A percentile compares a stretch with the other conserved stretches of the same genome.
phyloP scores from a whole-genome alignment of 2,797 vertebrate genomes.

The Sebastes diaconus region DNA sequence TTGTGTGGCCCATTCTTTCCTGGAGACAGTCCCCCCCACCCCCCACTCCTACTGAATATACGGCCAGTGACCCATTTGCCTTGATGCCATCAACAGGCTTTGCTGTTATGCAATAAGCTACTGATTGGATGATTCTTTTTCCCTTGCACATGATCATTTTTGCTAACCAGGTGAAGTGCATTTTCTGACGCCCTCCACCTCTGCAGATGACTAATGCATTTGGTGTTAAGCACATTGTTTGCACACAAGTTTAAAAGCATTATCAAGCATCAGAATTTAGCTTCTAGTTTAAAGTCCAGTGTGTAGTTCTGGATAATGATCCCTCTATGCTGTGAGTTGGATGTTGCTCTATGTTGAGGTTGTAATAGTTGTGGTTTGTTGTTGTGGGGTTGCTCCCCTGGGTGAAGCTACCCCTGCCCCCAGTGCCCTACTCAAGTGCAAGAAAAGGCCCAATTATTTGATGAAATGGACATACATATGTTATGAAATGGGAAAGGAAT shows the following conservation, averaged over 20 bases:
- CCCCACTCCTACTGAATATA: constrained; percentile 35
- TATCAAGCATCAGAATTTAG: constrained; percentile 1
- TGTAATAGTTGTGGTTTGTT: constrained; percentile 29
- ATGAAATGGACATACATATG: background rate
- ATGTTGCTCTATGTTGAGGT: constrained; percentile 14
- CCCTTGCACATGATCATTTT: constrained; percentile 3
- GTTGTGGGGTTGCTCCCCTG: constrained; percentile 16
- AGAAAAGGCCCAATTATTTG: background rate
- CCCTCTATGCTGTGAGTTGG: background rate
- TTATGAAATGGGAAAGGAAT: background rate
- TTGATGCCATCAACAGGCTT: constrained; percentile 39
- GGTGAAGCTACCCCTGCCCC: background rate
- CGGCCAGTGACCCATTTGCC: constrained; percentile 22
- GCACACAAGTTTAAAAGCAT: background rate
- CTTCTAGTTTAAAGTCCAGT: constrained; percentile 7
- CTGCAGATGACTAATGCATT: constrained; percentile 12
- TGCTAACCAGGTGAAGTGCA: background rate
- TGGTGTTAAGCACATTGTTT: constrained; percentile 11
- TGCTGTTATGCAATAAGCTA: constrained; percentile 25
- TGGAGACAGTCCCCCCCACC: background rate
- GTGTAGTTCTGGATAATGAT: constrained; percentile 1
- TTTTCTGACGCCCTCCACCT: constrained; percentile 5
- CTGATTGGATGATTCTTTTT: constrained; percentile 1
- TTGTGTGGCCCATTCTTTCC: constrained; percentile 67
- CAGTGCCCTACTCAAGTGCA: background rate